Base-by-base conservation (phyloP, 2,888 invertebrate genomes). In the Macaria liturata region DNA sequence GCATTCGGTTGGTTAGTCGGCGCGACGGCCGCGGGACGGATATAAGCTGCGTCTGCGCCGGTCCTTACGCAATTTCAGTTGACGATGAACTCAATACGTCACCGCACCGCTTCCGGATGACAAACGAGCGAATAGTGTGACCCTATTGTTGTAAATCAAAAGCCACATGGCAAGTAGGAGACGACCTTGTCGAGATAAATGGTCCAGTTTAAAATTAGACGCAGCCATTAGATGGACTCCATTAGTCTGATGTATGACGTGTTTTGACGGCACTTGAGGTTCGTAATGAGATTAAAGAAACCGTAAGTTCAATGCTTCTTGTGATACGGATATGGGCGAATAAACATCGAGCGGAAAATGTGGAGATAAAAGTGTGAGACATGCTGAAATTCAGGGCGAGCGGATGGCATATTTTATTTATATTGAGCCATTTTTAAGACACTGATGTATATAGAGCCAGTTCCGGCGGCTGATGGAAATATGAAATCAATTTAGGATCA, bases 41-140 rank as follows among this genome's bases (percentile, higher is more conserved):
- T 88, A 85, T 88, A 87, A 84, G 86, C 77, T 75, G 83, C 84
- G 88, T 88, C 88, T 88, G 82, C 81, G 81, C 76, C 75, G 81
- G 75, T 80, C 79, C 83, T 91, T 91, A 88, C 89, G 89, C 86
- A 90, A 91, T 79, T 80, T 81, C 70, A 75, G 87, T 83, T 82
- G 85, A 85, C 85, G 88, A 80, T 84, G 88, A 86, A 85, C 90
- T 85, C 83, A 78, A 88, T 84, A 90, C 90, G 88, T 90, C 91
- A 90, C 81, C 49, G 63, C 65, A 70, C 69, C 72, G 79, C 83
- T 90, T 89, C 91, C 91, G 89, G 80, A 86, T 83, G 84, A 87
- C 76, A 72, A 81, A 88, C 81, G 75, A 74, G 71, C 68, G 67
- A 76, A 80, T 75, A 74, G 75, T 74, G 70, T 69, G 75, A 68